These are phyloP conservation scores for Paraplagusia blochii DNA, from an alignment of 2,113 vertebrate species.

Conservation along the genomic window DNA sequence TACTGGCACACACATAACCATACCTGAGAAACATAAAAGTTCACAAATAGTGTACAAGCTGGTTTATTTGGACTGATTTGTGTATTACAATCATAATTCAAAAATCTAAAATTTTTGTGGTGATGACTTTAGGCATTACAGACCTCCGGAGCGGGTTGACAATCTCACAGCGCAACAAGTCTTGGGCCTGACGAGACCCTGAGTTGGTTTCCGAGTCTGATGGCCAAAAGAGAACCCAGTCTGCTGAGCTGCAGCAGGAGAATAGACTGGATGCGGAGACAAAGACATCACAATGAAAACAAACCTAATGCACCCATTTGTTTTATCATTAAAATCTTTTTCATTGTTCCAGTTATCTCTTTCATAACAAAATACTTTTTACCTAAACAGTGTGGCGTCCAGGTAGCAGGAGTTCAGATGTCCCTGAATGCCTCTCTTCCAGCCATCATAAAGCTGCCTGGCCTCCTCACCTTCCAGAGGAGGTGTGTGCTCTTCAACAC, in stretches of 20 bases:
- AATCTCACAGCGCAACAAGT: slow-evolving; percentile 81
- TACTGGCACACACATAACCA: slow-evolving; percentile 84
- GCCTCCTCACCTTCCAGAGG: slow-evolving; percentile 65
- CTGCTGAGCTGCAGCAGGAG: slow-evolving; percentile 81
- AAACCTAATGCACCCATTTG: not conserved
- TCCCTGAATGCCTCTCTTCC: slow-evolving; percentile 84
- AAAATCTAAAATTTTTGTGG: too few relatives aligned
- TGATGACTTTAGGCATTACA: not conserved
- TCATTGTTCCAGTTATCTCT: too few relatives aligned
- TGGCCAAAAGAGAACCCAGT: slow-evolving; percentile 79
- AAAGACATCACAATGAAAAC: not conserved
- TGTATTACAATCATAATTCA: too few relatives aligned
- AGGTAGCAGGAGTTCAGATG: slow-evolving; percentile 87
- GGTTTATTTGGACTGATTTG: too few relatives aligned
- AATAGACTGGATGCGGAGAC: slow-evolving; percentile 72
- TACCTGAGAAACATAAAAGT: slow-evolving; percentile 52
- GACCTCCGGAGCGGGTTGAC: slow-evolving; percentile 83
- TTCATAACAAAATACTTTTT: not conserved
- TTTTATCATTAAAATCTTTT: not conserved
- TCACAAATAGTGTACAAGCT: not conserved
- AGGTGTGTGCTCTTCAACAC: slow-evolving; percentile 77
- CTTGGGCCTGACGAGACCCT: slow-evolving; percentile 70
- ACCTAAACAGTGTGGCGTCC: slow-evolving; percentile 80
- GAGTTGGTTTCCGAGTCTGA: slow-evolving; percentile 46
- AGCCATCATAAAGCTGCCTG: slow-evolving; percentile 70